Evolutionary conservation across 2,888 invertebrate genomes (phyloP), one percentile per base, ranked within the genome.

Genomic region (Drosophila planitibia): DNA sequence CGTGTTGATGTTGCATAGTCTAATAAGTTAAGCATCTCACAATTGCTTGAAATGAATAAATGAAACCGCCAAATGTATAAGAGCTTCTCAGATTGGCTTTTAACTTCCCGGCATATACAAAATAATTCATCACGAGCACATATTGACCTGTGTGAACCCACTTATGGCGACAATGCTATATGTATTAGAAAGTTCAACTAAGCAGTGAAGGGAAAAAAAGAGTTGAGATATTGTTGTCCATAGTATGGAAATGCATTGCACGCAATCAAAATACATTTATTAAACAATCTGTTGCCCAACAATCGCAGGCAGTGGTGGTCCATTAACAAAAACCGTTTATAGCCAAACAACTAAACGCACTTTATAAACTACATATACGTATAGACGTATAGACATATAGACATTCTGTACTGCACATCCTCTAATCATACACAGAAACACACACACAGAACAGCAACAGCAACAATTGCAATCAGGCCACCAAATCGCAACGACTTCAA

Each of bases 391-490:
- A 35, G 16, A 30, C 30, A 30, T 53, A 22, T 35, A 35, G 16
- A 0, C n/a, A n/a, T 57, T 22, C 9, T 33, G 30, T 14, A 12
- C 52, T 30, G 64, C 64, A 70, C 82, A 82, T 82, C 82, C 78
- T 68, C 78, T 25, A 61, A 59, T 52, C 76, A 49, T 61, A 67
- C 53, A 49, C 61, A 67, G 49, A 25, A 5, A 47, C 22, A 16
- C 32, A 35, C 30, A 55, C 30, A 51, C 33, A 58, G 5, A 30
- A 30, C 28, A 64, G 52, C 62, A 66, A 49, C 64, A 60, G 47
- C 67, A 69, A 63, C 53, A 54, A 12, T 28, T 81, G 83, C 83
- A 81, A 81, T 81, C 80, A 82, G 80, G 69, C 80, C 80, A 82
- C 69, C 69, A 80, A 82, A 81, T 81, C 83, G 69, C 75, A 41